Evolutionary conservation across 2,888 invertebrate species (phyloP).

Genomic region (Ormyrus pomaceus): DNA sequence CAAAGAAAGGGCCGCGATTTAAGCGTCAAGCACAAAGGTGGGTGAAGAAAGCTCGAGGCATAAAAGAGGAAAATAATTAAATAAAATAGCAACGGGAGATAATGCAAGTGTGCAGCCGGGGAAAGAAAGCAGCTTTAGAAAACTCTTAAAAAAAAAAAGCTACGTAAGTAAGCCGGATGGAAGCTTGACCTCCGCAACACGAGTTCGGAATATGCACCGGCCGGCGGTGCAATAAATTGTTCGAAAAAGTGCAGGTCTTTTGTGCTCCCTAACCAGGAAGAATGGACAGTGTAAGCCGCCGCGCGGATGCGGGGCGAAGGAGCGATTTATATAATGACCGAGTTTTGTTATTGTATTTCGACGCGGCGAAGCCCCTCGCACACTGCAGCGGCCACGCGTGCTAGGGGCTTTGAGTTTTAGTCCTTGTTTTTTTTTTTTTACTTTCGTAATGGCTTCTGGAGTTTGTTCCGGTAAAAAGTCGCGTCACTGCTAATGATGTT

Average conservation of each 20-base stretch:
- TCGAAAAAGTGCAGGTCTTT: slow-evolving; percentile 18
- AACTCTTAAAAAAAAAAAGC: background rate
- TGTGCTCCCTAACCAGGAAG: slow-evolving; percentile 12
- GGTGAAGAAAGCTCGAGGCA: too few species aligned
- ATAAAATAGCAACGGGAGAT: too few species aligned
- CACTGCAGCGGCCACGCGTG: too few species aligned
- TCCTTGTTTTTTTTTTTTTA: too few species aligned
- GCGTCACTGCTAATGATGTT: too few species aligned
- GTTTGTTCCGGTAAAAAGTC: too few species aligned
- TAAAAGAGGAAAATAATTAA: too few species aligned
- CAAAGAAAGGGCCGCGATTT: background rate
- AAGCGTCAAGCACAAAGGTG: too few species aligned
- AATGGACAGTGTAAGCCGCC: background rate
- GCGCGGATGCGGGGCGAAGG: background rate
- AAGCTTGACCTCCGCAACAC: background rate
- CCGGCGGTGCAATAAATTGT: slow-evolving; percentile 23
- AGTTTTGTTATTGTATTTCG: slow-evolving; percentile 22
- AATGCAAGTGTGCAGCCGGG: too few species aligned
- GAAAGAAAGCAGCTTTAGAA: background rate
- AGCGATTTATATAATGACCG: slow-evolving; percentile 25
- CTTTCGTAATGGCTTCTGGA: too few species aligned
- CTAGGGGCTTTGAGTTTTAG: too few species aligned
- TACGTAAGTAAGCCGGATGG: background rate
- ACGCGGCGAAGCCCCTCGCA: background rate
- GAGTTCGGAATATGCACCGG: background rate